Percentiles rank a stretch among this genome's conserved stretches.
Conservation (phyloP, 2,797 vertebrate genomes). For the Pseudochirops corinnae region DNA sequence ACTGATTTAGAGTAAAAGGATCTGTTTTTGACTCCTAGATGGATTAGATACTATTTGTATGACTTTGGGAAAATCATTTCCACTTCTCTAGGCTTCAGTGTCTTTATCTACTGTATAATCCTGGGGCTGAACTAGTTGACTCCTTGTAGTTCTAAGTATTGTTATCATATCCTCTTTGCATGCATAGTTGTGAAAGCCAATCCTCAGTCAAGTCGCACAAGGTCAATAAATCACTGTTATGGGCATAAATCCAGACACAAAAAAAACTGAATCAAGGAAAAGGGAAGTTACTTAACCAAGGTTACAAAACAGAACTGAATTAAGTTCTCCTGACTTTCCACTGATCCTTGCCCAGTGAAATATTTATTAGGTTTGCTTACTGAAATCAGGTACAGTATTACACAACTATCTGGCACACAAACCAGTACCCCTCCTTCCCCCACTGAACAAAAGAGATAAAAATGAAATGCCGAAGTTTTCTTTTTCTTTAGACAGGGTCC, state of each 20-base stretch:
- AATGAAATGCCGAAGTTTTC: background rate
- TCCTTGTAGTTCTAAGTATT: background rate
- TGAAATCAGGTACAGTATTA: background rate
- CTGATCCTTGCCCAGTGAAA: background rate
- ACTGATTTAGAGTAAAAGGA: background rate
- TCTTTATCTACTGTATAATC: background rate
- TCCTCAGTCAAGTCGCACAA: background rate
- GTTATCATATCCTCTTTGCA: background rate
- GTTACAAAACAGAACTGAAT: background rate
- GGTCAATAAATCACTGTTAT: background rate
- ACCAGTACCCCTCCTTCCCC: background rate
- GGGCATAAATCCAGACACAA: slow-evolving; percentile 1
- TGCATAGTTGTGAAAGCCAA: background rate
- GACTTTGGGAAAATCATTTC: background rate
- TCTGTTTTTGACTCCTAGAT: background rate
- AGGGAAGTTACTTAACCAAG: background rate
- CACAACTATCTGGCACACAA: background rate
- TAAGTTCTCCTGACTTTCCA: background rate
- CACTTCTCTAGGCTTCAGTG: background rate
- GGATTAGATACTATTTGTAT: background rate
- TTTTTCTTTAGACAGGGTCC: background rate
- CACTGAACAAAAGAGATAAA: background rate
- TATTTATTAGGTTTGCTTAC: background rate
- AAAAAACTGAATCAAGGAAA: slow-evolving; percentile 22
- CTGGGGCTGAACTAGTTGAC: background rate